Evolutionary conservation across 2,888 invertebrate genomes (phyloP), one percentile per base, ranked within the genome.

Genomic region (Sphaeridia pumilis): DNA sequence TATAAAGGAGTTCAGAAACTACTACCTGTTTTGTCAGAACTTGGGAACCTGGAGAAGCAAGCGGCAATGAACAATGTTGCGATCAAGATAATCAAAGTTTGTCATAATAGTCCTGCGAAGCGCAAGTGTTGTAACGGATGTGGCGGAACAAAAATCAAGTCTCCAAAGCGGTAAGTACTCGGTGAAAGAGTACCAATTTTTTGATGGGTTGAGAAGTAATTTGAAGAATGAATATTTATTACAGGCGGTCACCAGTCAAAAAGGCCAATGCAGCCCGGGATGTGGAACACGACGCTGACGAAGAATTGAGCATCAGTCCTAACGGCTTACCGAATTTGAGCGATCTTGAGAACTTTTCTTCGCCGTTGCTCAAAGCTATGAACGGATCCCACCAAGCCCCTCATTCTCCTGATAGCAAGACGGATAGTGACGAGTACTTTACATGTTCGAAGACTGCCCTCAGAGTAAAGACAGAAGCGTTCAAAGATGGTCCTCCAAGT

Each of bases 261-360:
- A 57, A 59, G 52, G 54, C 54, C 21, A 54, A 59, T 21, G 56
- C 56, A 27, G 53, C 56, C 22, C 28, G 56, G 12, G 63, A 63
- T 44, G 47, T 59, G 34, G 64, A 56, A 7, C 58, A 63, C 34
- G 64, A 64, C 38, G 64, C 64, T 2, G 64, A 64, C 25, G 64
- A 63, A 52, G 64, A 64, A 38, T 46, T 62, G 4, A 64, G 64
- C 41, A 50, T 64, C n/a, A 61, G 61, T 51, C 64, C 64, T 3
- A 60, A 61, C 34, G 52, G 52, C 14, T 46, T 46, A 36, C 52
- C 46, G 4, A 52, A 52, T 41, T 46, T 52, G 3, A 52, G 52
- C 31, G 52, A 52, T 34, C 38, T 52, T n/a, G 52, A 52, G 38
- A 41, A 51, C 45, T 44, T 31, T 35, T 14, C 22, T 14, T 43